phyloP scores from a whole-genome alignment of 2,888 invertebrate species.

The Fragum whitleyi region DNA sequence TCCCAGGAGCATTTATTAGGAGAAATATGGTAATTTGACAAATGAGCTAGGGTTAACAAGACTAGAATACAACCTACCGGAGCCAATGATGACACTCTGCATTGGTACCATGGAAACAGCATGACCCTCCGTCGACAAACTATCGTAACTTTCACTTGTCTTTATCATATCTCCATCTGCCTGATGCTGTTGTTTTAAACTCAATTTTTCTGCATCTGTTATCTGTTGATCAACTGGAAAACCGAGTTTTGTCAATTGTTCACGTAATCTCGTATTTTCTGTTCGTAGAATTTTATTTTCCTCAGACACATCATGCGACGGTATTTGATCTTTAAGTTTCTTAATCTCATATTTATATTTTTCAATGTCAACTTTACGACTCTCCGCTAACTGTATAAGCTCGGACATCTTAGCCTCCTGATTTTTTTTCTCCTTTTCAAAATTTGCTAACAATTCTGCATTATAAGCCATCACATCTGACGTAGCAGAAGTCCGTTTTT shows the following conservation, averaged over 20 bases:
- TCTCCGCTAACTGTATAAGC: conserved; percentile 85
- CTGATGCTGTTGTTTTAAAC: conserved; percentile 78
- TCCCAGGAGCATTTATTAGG: too few species aligned
- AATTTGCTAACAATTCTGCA: conserved; percentile 84
- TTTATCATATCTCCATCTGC: conserved; percentile 49
- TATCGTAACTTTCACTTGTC: conserved; percentile 79
- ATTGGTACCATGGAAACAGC: conserved; percentile 49
- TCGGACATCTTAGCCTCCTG: conserved; percentile 85
- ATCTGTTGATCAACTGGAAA: conserved; percentile 84
- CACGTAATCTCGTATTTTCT: conserved; percentile 84
- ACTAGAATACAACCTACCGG: conserved; percentile 39
- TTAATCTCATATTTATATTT: conserved; percentile 85
- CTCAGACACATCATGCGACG: conserved; percentile 75
- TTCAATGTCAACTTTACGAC: conserved; percentile 86
- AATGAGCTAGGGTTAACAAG: too few species aligned
- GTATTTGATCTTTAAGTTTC: conserved; percentile 82
- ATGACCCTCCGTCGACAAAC: conserved; percentile 76
- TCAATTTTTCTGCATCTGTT: conserved; percentile 85
- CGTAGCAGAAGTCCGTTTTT: conserved; percentile 81
- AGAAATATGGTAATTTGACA: too few species aligned
- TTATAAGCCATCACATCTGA: conserved; percentile 84
- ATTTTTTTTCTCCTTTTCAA: conserved; percentile 85
- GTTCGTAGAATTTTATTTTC: conserved; percentile 82
- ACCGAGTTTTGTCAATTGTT: conserved; percentile 84
- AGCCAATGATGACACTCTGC: conserved; percentile 53